Conservation (phyloP, 1,140 invertebrate genomes). For the Drosophila tristis region DNA sequence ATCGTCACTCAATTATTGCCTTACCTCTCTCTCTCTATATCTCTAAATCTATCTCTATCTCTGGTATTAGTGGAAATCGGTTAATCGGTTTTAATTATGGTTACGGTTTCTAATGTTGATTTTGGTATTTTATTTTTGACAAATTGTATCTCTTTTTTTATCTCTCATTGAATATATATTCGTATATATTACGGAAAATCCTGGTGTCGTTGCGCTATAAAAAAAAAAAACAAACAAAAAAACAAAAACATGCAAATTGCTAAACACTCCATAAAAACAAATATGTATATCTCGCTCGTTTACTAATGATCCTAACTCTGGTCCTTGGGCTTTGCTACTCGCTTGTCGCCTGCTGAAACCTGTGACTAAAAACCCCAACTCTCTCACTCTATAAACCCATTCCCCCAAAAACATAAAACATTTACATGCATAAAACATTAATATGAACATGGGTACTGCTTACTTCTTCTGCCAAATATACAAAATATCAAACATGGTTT, state of each 20-base stretch:
- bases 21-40: constrained; percentile 37
- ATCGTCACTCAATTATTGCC: constrained; percentile 37
- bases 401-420: constrained; percentile 16
- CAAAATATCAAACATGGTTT: constrained; percentile 60
- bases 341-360: constrained; percentile 67
- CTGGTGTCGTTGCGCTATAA: constrained; percentile 77
- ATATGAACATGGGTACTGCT: constrained; percentile 73
- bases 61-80: constrained; percentile 56
- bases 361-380: constrained; percentile 50
- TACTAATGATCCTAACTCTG: constrained; percentile 53
- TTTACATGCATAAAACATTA: constrained; percentile 23
- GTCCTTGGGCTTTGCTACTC: constrained; percentile 66
- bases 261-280: constrained; percentile 49
- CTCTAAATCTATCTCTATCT: constrained; percentile 33
- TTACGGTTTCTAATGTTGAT: constrained; percentile 66
- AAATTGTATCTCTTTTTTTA: constrained; percentile 77
- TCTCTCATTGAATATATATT: constrained; percentile 52
- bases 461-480: constrained; percentile 56
- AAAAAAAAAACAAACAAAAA: constrained; percentile 49
- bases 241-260: constrained; percentile 54
- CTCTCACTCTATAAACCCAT: constrained; percentile 21
- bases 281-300: constrained; percentile 15
- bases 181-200: constrained; percentile 31
- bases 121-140: constrained; percentile 77
- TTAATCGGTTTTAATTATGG: constrained; percentile 62